Evolutionary conservation across 2,797 vertebrate species (phyloP), one percentile per base, ranked within the genome.

Genomic region (Enteromius treurensis): DNA sequence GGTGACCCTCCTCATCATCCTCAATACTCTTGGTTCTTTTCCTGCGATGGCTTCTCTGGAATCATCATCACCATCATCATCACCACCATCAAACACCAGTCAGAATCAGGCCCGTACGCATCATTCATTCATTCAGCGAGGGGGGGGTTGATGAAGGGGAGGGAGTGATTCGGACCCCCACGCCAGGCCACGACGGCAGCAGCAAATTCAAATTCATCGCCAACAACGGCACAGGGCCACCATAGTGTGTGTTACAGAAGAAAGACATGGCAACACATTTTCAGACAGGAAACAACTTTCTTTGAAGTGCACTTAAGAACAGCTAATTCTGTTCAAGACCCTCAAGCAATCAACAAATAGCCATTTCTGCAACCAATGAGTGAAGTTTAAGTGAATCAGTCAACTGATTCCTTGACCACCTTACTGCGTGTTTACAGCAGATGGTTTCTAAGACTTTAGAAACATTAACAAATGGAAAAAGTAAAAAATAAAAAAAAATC

Each of bases 171-270:
- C 93, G 90, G 95, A 84, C 62, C 91, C 94, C 88, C 91, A 84
- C 94, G 93, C 91, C 93, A 95, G 93, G 93, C 92, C 93, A 94
- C 82, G 69, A 83, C 84, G 51, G 87, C 94, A 92, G 94, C 91
- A 94, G 92, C 94, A 95, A 95, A 94, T 96, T 94, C 94, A 95
- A 95, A 94, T 95, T 95, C 94, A 94, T 92, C 91, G 93, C 94
- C 93, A 92, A 86, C 95, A 95, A 94, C 93, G 83, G 93, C 95
- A 96, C 95, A 95, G 95, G 95, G 95, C 85, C 93, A 93, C 95
- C 92, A 89, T 90, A 94, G 94, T 95, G 95, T 93, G 96, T 95
- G 95, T 97, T 97, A 96, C 96, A 97, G 96, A 97, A 97, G 95
- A 97, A 97, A 97, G 96, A 97, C 96, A 95, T 92, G 94, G 94